Base-by-base conservation (phyloP, 2,113 vertebrate species). In the Psephotus haematonotus region DNA sequence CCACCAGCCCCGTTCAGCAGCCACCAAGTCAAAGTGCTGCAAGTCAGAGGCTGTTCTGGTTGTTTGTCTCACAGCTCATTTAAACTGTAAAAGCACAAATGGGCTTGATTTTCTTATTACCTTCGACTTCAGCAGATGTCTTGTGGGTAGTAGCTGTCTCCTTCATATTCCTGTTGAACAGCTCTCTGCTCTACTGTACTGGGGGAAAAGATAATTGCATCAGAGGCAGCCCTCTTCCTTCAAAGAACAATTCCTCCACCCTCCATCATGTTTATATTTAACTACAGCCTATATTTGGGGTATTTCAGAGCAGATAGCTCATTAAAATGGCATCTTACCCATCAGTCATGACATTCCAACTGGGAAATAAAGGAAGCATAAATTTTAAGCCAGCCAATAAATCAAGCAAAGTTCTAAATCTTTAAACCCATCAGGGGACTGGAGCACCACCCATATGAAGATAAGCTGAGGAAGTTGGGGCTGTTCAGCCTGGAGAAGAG, bases 111-210 rank as follows among this genome's bases (percentile, higher is more conserved):
- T 93, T 90, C 17, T 88, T 82, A 90, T 55, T 90, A 37, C 60
- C 82, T 90, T 81, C 68, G 63, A 92, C 79, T 91, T 86, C 43
- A 64, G 82, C 71, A 92, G 82, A 92, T 92, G 85, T 90, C 92
- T 92, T 35, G 60, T 37, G 64, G 79, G 71, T 57, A 70, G 72
- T 43, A 75, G 29, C 85, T 86, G 46, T 70, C 85, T 92, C 64
- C 44, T 90, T 86, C 80, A 94, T 85, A 83, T 74, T 93, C 41
- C 23, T 28, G 24, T 13, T 24, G 43, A 90, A 69, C 11, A 67
- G 35, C 82, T 95, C 90, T 78, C 35, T 71, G n/a, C 14, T 78
- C 7, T n/a, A 65, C 44, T 39, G 41, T 80, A 31, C 27, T 64
- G 12, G 27, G 24, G 23, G 23, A n/a, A 70, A 85, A 85, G 12